Evolutionary conservation across 2,888 invertebrate genomes (phyloP), one percentile per base, ranked within the genome.

Genomic region (Philhelius pedissequus): DNA sequence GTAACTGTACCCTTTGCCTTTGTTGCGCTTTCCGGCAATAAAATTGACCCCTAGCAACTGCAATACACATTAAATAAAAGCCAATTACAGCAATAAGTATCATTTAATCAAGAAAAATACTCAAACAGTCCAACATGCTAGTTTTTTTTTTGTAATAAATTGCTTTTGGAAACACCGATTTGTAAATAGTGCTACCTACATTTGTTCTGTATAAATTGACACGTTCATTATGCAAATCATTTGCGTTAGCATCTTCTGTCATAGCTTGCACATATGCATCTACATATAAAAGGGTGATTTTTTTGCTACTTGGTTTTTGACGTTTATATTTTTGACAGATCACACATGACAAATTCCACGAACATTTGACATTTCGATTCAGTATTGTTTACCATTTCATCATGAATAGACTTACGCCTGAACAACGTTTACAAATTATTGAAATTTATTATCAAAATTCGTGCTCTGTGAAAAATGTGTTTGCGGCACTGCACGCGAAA

Each of bases 31-130:
- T 32, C 48, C 64, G 64, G 30, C 64, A 64, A 30, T 48, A 15
- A 48, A 40, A 27, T 69, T 76, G 76, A 60, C 76, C 76, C 52
- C 76, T 25, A 58, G 48, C 40, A 60, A 69, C 58, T 50, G 18
- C 30, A 4, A 60, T 43, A n/a, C n/a, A n/a, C n/a, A 54, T 54
- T 77, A 52, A 77, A 62, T 77, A 27, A 27, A 52, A 35, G 60
- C 8, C 76, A 77, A 77, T 70, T 77, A 62, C 50, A 62, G 18
- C 60, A 70, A 70, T 70, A 52, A 35, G 8, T 25, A 58, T 74
- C 45, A 66, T 64, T 45, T 32, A 22, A 30, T 40, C 43, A 60
- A 52, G 25, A 58, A 58, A 38, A 38, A 15, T 43, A n/a, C 13
- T 48, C 22, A 48, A 20, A 30, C 30, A 6, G 18, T 58, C n/a